These are phyloP conservation scores for Geodia barretti DNA, from an alignment of 37 sponge, comb jelly and placozoan species.

Conservation along the genomic window DNA sequence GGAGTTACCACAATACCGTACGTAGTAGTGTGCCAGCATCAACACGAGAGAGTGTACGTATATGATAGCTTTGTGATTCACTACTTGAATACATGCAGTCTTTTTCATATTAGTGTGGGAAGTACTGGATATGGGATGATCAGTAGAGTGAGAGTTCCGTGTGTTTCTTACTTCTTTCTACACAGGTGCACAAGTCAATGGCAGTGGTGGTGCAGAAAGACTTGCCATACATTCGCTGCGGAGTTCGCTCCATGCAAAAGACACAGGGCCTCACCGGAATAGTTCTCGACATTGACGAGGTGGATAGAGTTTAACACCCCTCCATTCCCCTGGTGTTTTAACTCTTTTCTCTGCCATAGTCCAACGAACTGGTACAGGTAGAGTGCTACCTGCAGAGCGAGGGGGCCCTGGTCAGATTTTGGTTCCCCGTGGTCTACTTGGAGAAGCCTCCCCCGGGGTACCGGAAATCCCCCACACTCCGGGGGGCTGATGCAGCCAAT, in stretches of 20 bases:
- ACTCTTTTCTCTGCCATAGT: conserved; percentile 11
- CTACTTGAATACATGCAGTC: background rate
- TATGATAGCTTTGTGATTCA: too few species aligned
- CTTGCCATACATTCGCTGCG: conserved; percentile 58
- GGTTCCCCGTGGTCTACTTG: conserved; percentile 90
- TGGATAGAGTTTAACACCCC: background rate
- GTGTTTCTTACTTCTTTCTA: background rate
- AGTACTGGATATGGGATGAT: too few species aligned
- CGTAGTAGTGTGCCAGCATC: too few species aligned
- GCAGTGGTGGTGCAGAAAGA: conserved; percentile 72
- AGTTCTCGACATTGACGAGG: conserved; percentile 48
- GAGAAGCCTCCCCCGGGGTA: conserved; percentile 89
- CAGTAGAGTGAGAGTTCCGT: background rate
- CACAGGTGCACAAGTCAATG: conserved; percentile 51
- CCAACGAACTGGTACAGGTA: conserved; percentile 90
- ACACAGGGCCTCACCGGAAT: conserved; percentile 91
- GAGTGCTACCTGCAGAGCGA: conserved; percentile 95
- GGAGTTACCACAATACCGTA: too few species aligned
- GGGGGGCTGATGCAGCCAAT: conserved; percentile 73
- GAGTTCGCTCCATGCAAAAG: conserved; percentile 87
- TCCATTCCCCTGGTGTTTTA: background rate
- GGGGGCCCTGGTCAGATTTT: conserved; percentile 90
- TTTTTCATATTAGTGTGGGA: too few species aligned
- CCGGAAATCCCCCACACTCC: conserved; percentile 64
- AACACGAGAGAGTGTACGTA: too few species aligned